These are phyloP conservation scores for Podarcis siculus DNA, from an alignment of 2,797 vertebrate species.

Conservation along the genomic window DNA sequence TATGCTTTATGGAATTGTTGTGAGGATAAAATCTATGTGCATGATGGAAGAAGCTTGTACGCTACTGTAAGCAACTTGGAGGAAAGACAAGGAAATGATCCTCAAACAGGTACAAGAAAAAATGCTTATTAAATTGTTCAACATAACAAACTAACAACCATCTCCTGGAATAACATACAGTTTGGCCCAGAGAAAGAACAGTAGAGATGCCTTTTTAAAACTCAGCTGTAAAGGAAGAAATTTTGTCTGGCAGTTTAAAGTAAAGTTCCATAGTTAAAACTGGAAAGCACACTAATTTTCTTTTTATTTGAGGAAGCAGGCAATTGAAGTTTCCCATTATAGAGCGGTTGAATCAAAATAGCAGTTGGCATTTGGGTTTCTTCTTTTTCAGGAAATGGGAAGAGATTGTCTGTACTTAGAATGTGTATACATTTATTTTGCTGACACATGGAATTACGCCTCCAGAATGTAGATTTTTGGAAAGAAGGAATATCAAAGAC, in stretches of 20 bases:
- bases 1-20: background rate
- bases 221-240: background rate
- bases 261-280: slow-evolving; percentile 25
- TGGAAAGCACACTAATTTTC: slow-evolving; percentile 31
- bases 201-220: background rate
- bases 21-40: background rate
- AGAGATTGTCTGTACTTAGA: slow-evolving; percentile 24
- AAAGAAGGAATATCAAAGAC: slow-evolving; percentile 62
- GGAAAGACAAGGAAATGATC: background rate
- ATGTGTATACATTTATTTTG: background rate
- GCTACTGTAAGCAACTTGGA: background rate
- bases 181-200: rapidly evolving
- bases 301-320: slow-evolving; percentile 7
- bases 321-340: slow-evolving; percentile 27
- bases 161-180: background rate
- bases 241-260: background rate
- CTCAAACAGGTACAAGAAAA: background rate
- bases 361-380: slow-evolving; percentile 62
- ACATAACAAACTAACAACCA: background rate
- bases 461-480: slow-evolving; percentile 65
- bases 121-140: background rate
- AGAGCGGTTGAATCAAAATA: slow-evolving; percentile 49
- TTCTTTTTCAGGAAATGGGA: slow-evolving; percentile 42
- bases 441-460: slow-evolving; percentile 58
- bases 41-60: too few relatives aligned